These are phyloP conservation scores for Anthoscopus minutus DNA, from an alignment of 2,113 vertebrate genomes.

Conservation along the genomic window DNA sequence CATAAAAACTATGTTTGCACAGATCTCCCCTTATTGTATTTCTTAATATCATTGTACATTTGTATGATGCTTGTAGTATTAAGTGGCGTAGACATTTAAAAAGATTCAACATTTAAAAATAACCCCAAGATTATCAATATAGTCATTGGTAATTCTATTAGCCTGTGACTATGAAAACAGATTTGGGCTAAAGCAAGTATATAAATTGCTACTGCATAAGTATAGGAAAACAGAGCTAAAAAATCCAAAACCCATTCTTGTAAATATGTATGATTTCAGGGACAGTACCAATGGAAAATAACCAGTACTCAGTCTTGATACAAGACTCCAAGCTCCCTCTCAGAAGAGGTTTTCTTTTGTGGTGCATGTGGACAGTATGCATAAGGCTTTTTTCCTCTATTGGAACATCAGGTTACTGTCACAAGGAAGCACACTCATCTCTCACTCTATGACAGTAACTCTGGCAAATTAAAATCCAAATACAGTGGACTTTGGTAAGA, in stretches of 20 bases:
- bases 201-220: not conserved
- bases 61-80: not conserved
- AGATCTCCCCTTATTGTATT: not conserved
- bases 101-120: not conserved
- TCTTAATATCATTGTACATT: not conserved
- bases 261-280: not conserved
- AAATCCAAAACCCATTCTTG: not conserved
- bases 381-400: not conserved
- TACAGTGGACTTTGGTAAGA: not conserved
- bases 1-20: not conserved
- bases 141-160: conserved; percentile 14
- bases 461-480: not conserved
- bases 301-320: not conserved
- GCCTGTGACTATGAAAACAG: conserved; percentile 1
- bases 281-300: not conserved
- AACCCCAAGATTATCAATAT: not conserved
- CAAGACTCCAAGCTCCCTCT: not conserved
- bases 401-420: not conserved
- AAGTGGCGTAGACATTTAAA: not conserved
- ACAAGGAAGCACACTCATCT: not conserved
- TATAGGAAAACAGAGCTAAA: not conserved
- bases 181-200: not conserved
- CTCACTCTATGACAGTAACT: not conserved
- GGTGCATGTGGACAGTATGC: not conserved
- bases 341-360: not conserved